Evolutionary conservation across 2,797 vertebrate genomes (phyloP).

Genomic region (Notoglanidium macrostoma): DNA sequence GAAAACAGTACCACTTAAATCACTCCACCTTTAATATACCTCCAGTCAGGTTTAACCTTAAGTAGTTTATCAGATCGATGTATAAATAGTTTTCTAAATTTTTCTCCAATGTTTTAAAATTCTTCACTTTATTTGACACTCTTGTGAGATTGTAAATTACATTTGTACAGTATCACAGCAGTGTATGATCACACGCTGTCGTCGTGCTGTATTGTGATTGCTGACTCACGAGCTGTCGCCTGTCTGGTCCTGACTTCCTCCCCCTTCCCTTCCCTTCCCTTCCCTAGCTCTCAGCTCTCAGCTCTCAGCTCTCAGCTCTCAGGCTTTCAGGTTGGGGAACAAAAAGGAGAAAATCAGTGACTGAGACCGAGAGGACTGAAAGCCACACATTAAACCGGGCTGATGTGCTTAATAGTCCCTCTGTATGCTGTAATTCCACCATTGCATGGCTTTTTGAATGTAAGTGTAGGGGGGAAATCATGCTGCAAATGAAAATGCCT

Average conservation of each 20-base stretch:
- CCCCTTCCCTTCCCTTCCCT: background rate
- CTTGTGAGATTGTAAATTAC: background rate
- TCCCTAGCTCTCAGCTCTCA: background rate
- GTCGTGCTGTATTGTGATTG: background rate
- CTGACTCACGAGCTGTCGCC: background rate
- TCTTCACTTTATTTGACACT: too few species aligned
- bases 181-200: background rate
- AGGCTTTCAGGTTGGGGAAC: background rate
- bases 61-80: background rate
- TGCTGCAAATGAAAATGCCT: slow-evolving; percentile 36
- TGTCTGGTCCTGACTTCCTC: background rate
- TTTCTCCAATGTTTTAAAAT: background rate
- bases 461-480: background rate
- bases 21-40: background rate
- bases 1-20: background rate
- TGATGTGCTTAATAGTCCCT: slow-evolving; percentile 11
- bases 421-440: background rate
- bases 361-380: slow-evolving; percentile 13
- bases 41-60: background rate
- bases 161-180: background rate
- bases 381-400: background rate
- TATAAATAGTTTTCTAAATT: background rate
- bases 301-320: background rate
- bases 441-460: background rate
- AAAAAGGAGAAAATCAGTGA: background rate